Conservation (phyloP, 35 echinoderm and acorn worm species). For the Diadema setosum region DNA sequence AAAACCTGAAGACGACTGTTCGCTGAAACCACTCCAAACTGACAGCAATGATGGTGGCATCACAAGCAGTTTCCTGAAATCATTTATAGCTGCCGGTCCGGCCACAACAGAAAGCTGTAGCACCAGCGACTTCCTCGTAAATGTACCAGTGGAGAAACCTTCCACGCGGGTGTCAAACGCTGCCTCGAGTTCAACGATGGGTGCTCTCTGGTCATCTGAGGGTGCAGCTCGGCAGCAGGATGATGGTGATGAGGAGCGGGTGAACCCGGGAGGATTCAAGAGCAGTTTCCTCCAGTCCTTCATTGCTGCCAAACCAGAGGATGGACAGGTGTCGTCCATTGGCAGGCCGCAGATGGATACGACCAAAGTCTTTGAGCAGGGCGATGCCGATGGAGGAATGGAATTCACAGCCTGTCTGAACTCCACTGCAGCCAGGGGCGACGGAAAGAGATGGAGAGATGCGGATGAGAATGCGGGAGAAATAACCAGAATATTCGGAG, state of each 20-base stretch:
- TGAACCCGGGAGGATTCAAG: background rate
- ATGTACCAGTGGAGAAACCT: no score
- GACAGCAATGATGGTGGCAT: background rate
- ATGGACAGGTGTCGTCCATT: no score
- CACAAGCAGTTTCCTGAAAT: slow-evolving; percentile 3
- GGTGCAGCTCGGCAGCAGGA: background rate
- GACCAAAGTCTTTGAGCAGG: background rate
- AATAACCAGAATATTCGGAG: slow-evolving; percentile 20
- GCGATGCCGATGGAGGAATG: background rate
- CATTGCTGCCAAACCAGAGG: background rate
- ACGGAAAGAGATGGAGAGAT: no score
- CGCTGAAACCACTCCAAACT: no score
- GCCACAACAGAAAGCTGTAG: no score
- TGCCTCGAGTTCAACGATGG: no score
- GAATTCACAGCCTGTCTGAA: background rate
- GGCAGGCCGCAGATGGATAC: background rate
- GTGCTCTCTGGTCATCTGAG: no score
- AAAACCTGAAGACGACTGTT: no score
- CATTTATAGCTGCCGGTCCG: background rate
- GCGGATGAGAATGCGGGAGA: background rate
- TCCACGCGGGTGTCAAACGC: no score
- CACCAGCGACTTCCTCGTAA: no score
- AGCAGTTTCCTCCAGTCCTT: background rate
- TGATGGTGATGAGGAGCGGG: background rate
- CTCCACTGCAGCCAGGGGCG: no score